Conservation (phyloP, 2,888 invertebrate species). For the Prionchulus punctatus region DNA sequence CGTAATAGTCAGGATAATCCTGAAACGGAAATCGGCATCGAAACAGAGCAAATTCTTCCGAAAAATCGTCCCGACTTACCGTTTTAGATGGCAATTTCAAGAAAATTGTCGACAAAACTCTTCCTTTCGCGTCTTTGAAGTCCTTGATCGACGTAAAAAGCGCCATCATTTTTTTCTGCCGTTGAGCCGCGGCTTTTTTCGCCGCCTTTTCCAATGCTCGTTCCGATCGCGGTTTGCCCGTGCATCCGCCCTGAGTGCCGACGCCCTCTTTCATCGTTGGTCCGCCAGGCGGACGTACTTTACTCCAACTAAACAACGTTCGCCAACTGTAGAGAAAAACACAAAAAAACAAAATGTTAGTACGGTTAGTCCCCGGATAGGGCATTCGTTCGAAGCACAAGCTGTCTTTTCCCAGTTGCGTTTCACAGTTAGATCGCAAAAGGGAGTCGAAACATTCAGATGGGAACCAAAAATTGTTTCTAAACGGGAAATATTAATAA, state of each 20-base stretch:
- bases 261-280: no score
- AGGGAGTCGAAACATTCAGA: no score
- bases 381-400: no score
- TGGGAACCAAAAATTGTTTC: no score
- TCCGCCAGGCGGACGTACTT: not conserved
- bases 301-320: not conserved
- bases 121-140: conserved; percentile 62
- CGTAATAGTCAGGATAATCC: conserved; percentile 93
- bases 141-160: conserved; percentile 76
- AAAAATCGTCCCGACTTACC: conserved; percentile 37
- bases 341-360: no score
- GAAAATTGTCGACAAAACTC: conserved; percentile 84
- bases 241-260: no score
- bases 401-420: no score
- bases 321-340: not conserved
- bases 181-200: conserved; percentile 32
- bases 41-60: conserved; percentile 5
- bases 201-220: no score
- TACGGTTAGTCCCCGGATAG: no score
- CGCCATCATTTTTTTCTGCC: conserved; percentile 59
- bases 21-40: conserved; percentile 27
- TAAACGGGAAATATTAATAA: no score
- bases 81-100: conserved; percentile 79
- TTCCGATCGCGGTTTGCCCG: no score
- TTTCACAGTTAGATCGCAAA: no score